Percentiles rank a stretch among this genome's conserved stretches.
Evolutionary conservation across 2,888 invertebrate species (phyloP).

Genomic region (Tinea trinotella): DNA sequence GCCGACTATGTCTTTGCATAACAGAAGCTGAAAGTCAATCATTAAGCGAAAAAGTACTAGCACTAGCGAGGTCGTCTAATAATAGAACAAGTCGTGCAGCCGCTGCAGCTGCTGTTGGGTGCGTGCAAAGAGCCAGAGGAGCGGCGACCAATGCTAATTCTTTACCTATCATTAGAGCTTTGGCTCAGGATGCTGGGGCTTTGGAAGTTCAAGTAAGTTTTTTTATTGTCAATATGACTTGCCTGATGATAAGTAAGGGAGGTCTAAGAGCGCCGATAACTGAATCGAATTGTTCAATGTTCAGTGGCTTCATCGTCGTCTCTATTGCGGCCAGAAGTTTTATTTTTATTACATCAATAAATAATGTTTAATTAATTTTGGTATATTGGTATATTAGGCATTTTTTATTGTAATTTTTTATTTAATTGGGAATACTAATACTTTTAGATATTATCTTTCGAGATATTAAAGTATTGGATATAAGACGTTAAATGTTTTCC

Average conservation of each 20-base stretch:
- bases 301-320: no score
- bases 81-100: slow-evolving; percentile 39
- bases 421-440: no score
- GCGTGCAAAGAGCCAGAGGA: slow-evolving; percentile 95
- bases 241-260: no score
- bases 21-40: slow-evolving; percentile 49
- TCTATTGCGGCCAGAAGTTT: no score
- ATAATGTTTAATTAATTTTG: no score
- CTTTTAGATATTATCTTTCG: no score
- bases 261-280: background rate
- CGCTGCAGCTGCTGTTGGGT: slow-evolving; percentile 88
- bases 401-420: no score
- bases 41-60: slow-evolving; percentile 45
- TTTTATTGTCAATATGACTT: background rate
- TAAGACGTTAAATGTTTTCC: no score
- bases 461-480: no score
- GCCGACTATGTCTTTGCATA: slow-evolving; percentile 77
- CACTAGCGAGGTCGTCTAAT: slow-evolving; percentile 40
- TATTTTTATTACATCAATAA: no score
- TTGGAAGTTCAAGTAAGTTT: slow-evolving; percentile 89
- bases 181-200: slow-evolving; percentile 94
- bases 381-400: no score
- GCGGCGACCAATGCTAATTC: slow-evolving; percentile 97
- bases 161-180: slow-evolving; percentile 92
- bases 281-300: no score